Evolutionary conservation across 2,888 invertebrate genomes (phyloP).

Genomic region (Andrena camellia): DNA sequence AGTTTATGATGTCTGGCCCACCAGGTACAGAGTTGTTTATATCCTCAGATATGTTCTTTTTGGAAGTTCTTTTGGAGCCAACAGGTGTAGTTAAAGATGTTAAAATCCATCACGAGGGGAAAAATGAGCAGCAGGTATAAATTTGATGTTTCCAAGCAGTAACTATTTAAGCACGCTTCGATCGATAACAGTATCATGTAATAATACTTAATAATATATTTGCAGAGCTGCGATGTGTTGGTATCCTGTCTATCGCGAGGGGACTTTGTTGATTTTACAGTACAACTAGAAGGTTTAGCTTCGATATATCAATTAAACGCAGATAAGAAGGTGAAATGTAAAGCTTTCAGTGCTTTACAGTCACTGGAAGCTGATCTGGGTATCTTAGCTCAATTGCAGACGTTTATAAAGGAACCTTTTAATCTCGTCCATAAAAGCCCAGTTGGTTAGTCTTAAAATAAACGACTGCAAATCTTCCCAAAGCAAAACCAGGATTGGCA

Average conservation of each 20-base stretch:
- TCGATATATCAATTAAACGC: slow-evolving; percentile 97
- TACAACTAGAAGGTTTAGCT: slow-evolving; percentile 95
- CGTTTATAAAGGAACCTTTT: slow-evolving; percentile 90
- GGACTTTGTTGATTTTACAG: slow-evolving; percentile 96
- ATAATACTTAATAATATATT: slow-evolving; percentile 81
- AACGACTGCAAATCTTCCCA: neutral
- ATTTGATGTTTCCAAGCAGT: neutral
- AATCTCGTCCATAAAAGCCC: slow-evolving; percentile 95
- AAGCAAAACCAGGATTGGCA: neutral
- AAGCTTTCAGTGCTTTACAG: slow-evolving; percentile 96
- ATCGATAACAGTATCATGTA: neutral
- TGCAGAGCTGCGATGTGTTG: slow-evolving; percentile 95
- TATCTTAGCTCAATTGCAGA: slow-evolving; percentile 92
- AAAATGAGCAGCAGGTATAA: slow-evolving; percentile 86
- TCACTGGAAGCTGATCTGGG: slow-evolving; percentile 96
- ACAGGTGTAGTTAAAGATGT: slow-evolving; percentile 95
- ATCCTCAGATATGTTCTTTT: slow-evolving; percentile 98
- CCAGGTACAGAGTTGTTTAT: slow-evolving; percentile 94
- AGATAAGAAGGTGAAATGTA: slow-evolving; percentile 97
- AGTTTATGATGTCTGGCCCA: slow-evolving; percentile 94
- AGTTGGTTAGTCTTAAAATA: slow-evolving; percentile 88
- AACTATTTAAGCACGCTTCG: neutral
- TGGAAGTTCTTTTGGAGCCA: slow-evolving; percentile 95
- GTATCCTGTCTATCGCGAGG: slow-evolving; percentile 93
- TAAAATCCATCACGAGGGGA: slow-evolving; percentile 96